Percentiles rank a stretch among this genome's conserved stretches.
Conservation (phyloP, 2,797 vertebrate genomes). For the Ciconia nigra region DNA sequence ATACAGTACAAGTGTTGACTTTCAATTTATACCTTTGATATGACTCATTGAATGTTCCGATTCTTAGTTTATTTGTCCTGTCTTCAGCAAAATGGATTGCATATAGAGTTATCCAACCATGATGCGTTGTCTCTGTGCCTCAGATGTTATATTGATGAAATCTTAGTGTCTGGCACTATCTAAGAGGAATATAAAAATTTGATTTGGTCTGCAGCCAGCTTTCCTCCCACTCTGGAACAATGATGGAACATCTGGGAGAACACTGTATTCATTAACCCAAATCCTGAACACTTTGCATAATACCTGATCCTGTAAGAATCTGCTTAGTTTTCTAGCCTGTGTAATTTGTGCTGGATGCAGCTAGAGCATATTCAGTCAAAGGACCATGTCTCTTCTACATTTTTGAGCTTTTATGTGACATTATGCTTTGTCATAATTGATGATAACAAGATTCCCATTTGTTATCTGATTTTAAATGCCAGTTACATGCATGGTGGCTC, state of each 20-base stretch:
- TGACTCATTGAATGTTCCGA: slow-evolving; percentile 51
- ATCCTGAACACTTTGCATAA: slow-evolving; percentile 33
- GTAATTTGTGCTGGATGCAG: not conserved
- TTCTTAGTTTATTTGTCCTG: slow-evolving; percentile 60
- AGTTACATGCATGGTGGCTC: not conserved
- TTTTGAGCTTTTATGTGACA: not conserved
- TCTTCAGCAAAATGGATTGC: slow-evolving; percentile 60
- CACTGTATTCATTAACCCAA: slow-evolving; percentile 30
- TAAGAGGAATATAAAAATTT: slow-evolving; percentile 59
- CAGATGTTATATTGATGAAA: slow-evolving; percentile 60
- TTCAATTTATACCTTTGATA: slow-evolving; percentile 59
- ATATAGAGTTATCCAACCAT: slow-evolving; percentile 34
- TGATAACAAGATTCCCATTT: not conserved
- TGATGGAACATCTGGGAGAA: slow-evolving; percentile 61
- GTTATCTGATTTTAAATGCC: slow-evolving; percentile 32
- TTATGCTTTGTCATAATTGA: not conserved
- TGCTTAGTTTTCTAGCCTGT: slow-evolving; percentile 33
- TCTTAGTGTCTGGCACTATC: slow-evolving; percentile 59
- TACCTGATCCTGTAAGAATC: slow-evolving; percentile 38
- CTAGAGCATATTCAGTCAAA: not conserved
- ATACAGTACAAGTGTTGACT: slow-evolving; percentile 53
- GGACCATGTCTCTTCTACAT: not conserved
- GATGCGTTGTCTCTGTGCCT: slow-evolving; percentile 33
- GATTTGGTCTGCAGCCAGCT: slow-evolving; percentile 65
- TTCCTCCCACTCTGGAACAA: slow-evolving; percentile 60